A percentile compares a stretch with the other conserved stretches of the same genome.
These are phyloP conservation scores for Spheniscus mendiculus DNA, from an alignment of 2,113 vertebrate species.

Conservation along the genomic window DNA sequence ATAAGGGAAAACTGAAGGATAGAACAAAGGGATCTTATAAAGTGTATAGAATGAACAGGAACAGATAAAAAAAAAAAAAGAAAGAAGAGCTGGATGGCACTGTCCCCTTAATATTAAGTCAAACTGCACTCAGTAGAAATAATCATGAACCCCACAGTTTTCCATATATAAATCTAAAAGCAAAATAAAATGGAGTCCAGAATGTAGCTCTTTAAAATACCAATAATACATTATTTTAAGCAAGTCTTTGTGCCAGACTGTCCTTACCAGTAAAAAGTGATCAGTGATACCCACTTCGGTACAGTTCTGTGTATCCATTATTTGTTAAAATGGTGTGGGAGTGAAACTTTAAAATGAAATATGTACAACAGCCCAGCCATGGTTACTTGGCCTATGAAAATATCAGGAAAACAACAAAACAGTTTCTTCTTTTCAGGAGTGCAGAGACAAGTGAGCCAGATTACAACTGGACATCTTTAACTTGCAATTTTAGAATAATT, in stretches of 20 bases:
- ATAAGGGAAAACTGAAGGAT: neutral
- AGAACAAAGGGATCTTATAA: neutral
- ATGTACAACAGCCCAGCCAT: rapidly evolving
- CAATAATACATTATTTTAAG: neutral
- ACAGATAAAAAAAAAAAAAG: neutral
- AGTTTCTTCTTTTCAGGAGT: neutral
- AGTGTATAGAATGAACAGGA: neutral
- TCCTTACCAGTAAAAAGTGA: neutral
- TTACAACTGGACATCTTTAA: neutral
- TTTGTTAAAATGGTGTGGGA: neutral
- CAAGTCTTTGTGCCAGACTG: neutral
- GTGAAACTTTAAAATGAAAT: neutral
- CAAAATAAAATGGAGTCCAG: neutral
- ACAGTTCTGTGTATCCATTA: neutral
- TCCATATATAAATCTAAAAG: neutral
- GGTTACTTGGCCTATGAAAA: neutral
- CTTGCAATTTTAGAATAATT: neutral
- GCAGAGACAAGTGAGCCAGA: neutral
- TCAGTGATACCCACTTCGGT: neutral
- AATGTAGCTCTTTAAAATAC: neutral
- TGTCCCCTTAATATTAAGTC: neutral
- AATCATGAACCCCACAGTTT: neutral
- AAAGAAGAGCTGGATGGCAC: neutral
- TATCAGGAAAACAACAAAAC: neutral
- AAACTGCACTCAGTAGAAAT: neutral